Percentiles rank a stretch among this genome's conserved stretches.
These are phyloP conservation scores for Drosophila hydei DNA, from an alignment of 1,140 invertebrate genomes.

Conservation along the genomic window DNA sequence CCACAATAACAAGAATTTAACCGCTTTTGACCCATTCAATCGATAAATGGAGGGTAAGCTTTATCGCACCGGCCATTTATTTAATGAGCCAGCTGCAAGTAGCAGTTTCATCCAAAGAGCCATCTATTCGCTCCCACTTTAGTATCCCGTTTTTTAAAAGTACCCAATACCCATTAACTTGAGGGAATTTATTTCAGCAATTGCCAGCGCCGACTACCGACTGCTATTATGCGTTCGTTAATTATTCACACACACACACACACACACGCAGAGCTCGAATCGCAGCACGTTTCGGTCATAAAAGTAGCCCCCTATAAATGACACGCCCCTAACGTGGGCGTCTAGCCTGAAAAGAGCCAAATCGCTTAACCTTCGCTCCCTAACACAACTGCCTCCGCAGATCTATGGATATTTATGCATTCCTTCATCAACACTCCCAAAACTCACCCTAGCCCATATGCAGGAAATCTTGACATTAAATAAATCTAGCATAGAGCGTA, in stretches of 20 bases:
- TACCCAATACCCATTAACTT: constrained; percentile 76
- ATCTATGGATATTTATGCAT: constrained; percentile 69
- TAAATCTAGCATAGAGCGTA: constrained; percentile 75
- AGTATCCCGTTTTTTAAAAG: constrained; percentile 66
- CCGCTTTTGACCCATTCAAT: constrained; percentile 2
- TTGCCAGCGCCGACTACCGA: constrained; percentile 55
- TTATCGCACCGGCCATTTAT: constrained; percentile 24
- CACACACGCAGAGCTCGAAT: constrained; percentile 28
- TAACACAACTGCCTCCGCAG: constrained; percentile 54
- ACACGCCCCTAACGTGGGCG: constrained; percentile 71
- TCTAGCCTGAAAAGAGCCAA: constrained; percentile 48
- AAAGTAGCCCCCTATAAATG: constrained; percentile 60
- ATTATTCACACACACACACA: constrained; percentile 69
- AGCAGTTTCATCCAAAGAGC: constrained; percentile 24
- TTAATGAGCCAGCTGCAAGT: constrained; percentile 31
- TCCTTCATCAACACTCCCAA: constrained; percentile 19
- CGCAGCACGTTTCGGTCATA: constrained; percentile 74
- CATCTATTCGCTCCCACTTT: constrained; percentile 7
- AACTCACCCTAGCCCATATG: constrained; percentile 28
- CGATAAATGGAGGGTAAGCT: constrained; percentile 10
- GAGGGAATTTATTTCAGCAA: constrained; percentile 79
- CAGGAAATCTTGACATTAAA: constrained; percentile 75
- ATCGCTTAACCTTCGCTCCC: constrained; percentile 59
- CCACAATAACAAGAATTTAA: too few species aligned
- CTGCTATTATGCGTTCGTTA: constrained; percentile 80